Evolutionary conservation across 2,888 invertebrate genomes (phyloP), one percentile per base, ranked within the genome.

Genomic region (Dicranocentrus wangi): DNA sequence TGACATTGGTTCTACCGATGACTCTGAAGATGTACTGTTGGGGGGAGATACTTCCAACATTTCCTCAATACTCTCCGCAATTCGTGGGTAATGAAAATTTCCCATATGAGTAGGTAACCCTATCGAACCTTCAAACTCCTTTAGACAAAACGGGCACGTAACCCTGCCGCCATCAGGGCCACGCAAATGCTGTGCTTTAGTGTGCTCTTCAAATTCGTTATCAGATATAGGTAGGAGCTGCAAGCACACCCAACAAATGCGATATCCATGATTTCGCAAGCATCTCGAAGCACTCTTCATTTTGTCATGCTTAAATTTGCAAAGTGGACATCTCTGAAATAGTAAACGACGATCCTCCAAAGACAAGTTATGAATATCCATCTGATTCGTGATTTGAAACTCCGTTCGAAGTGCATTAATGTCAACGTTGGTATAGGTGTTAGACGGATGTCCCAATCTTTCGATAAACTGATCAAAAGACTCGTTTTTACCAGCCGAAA

Each of bases 21-120:
- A n/a, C n/a, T n/a, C n/a, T n/a, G n/a, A n/a, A n/a, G n/a, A n/a
- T n/a, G n/a, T n/a, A n/a, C n/a, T n/a, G n/a, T n/a, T n/a, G n/a
- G n/a, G n/a, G n/a, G n/a, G n/a, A 32, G 32, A 32, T 32, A 10
- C 32, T 32, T 32, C 19, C 8, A 3, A 43, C 43, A 19, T 51
- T 17, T 51, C 51, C 17, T 1, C 19, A 8, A 17, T 8, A 1
- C 1, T 60, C 2, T 63, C 32, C 27, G 19, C 13, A 32, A 63
- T 27, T 63, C 32, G 10, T 63, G n/a, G 39, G 27, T 21, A 27
- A 19, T 63, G 63, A 19, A 32, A 63, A 32, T 63, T 63, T 17
- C 63, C 63, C 15, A 63, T 28, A 39, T 63, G 63, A 32, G 63
- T 63, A 1, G 63, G 63, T 3, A 63, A 17, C 1, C 39, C 63